Percentiles rank a stretch among this genome's conserved stretches.
These are phyloP conservation scores for Tachypleus tridentatus DNA, from an alignment of 1,140 invertebrate species.

Conservation along the genomic window DNA sequence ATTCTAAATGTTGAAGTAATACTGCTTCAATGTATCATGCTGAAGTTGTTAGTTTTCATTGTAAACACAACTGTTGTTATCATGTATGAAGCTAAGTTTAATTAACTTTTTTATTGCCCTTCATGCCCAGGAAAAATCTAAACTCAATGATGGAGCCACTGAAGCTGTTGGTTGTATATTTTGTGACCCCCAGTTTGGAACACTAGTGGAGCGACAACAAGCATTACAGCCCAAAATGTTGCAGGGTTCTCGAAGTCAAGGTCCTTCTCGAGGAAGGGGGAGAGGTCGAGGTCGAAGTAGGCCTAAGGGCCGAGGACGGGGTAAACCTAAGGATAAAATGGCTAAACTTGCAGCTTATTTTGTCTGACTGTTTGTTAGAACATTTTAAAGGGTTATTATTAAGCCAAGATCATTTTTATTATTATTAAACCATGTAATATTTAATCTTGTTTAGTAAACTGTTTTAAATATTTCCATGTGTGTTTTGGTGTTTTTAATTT, in stretches of 20 bases:
- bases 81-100: constrained; percentile 8
- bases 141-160: constrained; percentile 61
- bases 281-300: constrained; percentile 45
- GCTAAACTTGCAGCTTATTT: constrained; percentile 85
- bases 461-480: no score
- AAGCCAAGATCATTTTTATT: no score
- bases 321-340: constrained; percentile 81
- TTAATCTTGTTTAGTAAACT: no score
- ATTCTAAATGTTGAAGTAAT: no score
- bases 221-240: constrained; percentile 40
- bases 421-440: no score
- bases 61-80: not conserved
- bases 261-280: constrained; percentile 32
- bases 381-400: no score
- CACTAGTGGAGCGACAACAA: constrained; percentile 76
- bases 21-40: no score
- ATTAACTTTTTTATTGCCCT: constrained; percentile 16
- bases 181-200: constrained; percentile 64
- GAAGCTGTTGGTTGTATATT: constrained; percentile 90
- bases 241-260: constrained; percentile 23
- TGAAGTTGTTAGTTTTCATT: no score
- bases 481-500: no score
- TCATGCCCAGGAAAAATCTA: constrained; percentile 58
- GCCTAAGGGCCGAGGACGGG: constrained; percentile 38
- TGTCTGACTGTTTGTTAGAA: constrained; percentile 43